Evolutionary conservation across 2,113 vertebrate species (phyloP), one percentile per base, ranked within the genome.

Genomic region (Gracilinanus agilis): DNA sequence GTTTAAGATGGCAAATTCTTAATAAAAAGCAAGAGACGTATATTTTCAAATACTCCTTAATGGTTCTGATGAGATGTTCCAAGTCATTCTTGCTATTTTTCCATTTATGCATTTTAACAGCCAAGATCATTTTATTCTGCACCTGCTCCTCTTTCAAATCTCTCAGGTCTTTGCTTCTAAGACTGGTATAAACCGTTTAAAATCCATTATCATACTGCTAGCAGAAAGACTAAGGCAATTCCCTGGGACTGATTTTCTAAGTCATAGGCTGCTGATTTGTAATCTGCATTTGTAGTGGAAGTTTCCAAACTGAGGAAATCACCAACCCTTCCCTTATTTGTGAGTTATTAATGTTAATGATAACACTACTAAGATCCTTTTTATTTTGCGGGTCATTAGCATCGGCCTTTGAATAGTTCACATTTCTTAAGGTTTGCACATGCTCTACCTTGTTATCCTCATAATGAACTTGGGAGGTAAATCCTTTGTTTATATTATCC

Each of bases 181-280:
- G 67, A 83, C 67, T 83, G n/a, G 67, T 40, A 83, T 40, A 40
- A 83, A 83, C 67, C n/a, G 16, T 83, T 83, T 83, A 40, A 83
- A 83, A 83, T 83, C n/a, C 67, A 83, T 83, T 83, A 83, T 40
- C 34, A 83, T 83, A 83, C 67, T 83, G 67, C 67, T n/a, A 83
- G n/a, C 67, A 83, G n/a, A 40, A 83, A 83, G 67, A 83, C 16
- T 21, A 83, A 83, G n/a, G 19, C 16, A n/a, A 83, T 83, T 83
- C 7, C 67, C 67, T 83, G 67, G 67, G 67, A 83, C 67, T 83
- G n/a, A 83, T 83, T 83, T 83, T 83, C 67, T 83, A 83, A 83
- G 67, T 83, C 67, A 83, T 83, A 83, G 67, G n/a, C 67, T 83
- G 67, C 67, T 40, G 67, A 83, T 83, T 83, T 83, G 67, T 83